Evolutionary conservation across 2,888 invertebrate species (phyloP).

Genomic region (Cephus pygmeus): DNA sequence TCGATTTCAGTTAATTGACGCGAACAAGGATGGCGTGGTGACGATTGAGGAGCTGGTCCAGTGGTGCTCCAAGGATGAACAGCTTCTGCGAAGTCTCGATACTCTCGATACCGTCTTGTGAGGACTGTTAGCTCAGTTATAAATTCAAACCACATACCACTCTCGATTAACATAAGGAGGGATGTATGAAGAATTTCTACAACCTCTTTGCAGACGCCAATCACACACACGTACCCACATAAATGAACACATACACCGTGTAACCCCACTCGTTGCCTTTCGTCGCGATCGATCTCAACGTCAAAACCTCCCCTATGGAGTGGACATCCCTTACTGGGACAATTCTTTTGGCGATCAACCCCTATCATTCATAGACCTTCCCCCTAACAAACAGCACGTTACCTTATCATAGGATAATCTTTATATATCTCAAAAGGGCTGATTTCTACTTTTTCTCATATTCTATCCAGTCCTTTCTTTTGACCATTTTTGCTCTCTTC

Average conservation of each 20-base stretch:
- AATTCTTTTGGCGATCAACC: neutral
- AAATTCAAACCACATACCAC: slow-evolving; percentile 4
- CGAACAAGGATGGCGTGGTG: slow-evolving; percentile 83
- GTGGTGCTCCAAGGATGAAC: slow-evolving; percentile 81
- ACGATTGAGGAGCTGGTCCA: slow-evolving; percentile 83
- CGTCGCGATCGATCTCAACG: slow-evolving; percentile 1
- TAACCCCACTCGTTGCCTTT: neutral
- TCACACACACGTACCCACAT: neutral
- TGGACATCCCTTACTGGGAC: neutral
- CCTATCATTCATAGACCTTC: neutral
- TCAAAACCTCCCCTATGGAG: neutral
- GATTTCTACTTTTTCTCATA: neutral
- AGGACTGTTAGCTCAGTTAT: slow-evolving; percentile 49
- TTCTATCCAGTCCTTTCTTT: neutral
- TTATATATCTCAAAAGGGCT: neutral
- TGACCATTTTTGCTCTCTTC: neutral
- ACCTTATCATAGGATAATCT: neutral
- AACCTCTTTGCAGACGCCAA: neutral
- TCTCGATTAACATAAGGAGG: neutral
- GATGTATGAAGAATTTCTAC: neutral
- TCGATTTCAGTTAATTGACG: slow-evolving; percentile 77
- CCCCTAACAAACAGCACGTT: neutral
- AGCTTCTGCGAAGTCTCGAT: slow-evolving; percentile 76
- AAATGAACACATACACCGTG: neutral
- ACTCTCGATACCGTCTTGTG: slow-evolving; percentile 83